Base-by-base conservation (phyloP, 2,888 invertebrate species). In the Ormyrus thymus region DNA sequence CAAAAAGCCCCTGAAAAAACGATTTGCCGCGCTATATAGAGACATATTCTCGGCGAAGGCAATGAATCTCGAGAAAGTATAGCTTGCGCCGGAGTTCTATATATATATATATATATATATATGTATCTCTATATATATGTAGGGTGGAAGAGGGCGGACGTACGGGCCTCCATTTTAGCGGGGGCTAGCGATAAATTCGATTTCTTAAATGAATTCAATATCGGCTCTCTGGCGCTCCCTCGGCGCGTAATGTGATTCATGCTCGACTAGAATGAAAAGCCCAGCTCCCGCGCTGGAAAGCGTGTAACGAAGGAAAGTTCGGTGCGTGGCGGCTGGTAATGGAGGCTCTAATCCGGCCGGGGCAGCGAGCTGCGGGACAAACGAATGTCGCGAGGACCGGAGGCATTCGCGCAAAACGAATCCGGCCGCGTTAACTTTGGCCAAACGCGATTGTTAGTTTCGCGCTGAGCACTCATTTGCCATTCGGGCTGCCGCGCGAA, bases 171-270 rank as follows among this genome's bases (percentile, higher is more conserved):
- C 29, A 29, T 29, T 29, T 29, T 29, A 29, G 29, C 29, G 29
- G 29, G 29, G 65, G 59, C 45, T 10, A 46, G 51, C 77, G 69
- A 77, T 77, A 80, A 80, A 80, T 80, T 80, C 65, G 74, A 80
- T 77, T 77, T 66, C 77, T 74, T 70, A 70, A 80, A 80, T 74
- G 77, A 80, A 80, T 80, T 80, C 80, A 76, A 76, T 76, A 80
- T 73, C 76, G 76, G 53, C 65, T 29, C 43, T 15, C 6, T 43
- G 48, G 13, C 13, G 53, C 64, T 29, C 7, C 45, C 51, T 51
- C 46, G 43, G 8, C 50, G 8, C 50, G 58, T 76, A 79, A 79
- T 72, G 76, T 58, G 72, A 79, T 79, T 79, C 79, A 77, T 70
- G 69, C 55, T 51, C 9, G 46, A 29, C 56, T 43, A 53, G 11